These are phyloP conservation scores for Leptestheria dahalacensis DNA, from an alignment of 1,140 invertebrate genomes.

Conservation along the genomic window DNA sequence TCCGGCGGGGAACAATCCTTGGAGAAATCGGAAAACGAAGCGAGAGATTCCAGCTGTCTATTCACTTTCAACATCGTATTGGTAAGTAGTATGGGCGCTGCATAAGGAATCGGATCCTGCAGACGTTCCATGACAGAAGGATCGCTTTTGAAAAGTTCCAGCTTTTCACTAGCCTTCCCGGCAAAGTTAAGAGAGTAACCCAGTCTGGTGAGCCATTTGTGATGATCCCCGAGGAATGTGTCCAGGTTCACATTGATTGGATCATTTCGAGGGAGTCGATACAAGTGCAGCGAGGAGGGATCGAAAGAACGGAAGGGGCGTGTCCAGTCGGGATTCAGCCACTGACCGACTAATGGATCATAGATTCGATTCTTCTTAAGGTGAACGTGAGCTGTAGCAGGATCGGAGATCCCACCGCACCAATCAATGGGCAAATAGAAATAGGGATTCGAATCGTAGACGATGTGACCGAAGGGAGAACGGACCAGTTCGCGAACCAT, in stretches of 20 bases:
- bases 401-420: conserved; percentile 79
- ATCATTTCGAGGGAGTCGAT: conserved; percentile 83
- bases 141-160: too few relatives aligned
- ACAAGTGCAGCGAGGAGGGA: conserved; percentile 66
- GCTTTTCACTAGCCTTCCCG: too few relatives aligned
- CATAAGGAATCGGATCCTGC: too few relatives aligned
- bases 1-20: too few relatives aligned
- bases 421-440: conserved; percentile 85
- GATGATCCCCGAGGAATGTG: background rate
- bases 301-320: conserved; percentile 49
- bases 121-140: too few relatives aligned
- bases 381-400: conserved; percentile 62
- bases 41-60: too few relatives aligned
- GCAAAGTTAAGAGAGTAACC: background rate
- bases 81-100: too few relatives aligned
- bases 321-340: conserved; percentile 85
- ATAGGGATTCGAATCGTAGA: conserved; percentile 88
- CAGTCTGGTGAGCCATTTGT: background rate
- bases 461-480: conserved; percentile 83
- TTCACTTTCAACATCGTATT: too few relatives aligned
- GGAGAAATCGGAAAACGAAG: too few relatives aligned
- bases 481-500: conserved; percentile 83
- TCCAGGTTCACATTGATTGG: conserved; percentile 55
- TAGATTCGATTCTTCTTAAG: conserved; percentile 84
- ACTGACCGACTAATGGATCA: conserved; percentile 84